A percentile compares a stretch with the other conserved stretches of the same genome.
Evolutionary conservation across 2,113 vertebrate species (phyloP).

Genomic region (Camelus dromedarius): DNA sequence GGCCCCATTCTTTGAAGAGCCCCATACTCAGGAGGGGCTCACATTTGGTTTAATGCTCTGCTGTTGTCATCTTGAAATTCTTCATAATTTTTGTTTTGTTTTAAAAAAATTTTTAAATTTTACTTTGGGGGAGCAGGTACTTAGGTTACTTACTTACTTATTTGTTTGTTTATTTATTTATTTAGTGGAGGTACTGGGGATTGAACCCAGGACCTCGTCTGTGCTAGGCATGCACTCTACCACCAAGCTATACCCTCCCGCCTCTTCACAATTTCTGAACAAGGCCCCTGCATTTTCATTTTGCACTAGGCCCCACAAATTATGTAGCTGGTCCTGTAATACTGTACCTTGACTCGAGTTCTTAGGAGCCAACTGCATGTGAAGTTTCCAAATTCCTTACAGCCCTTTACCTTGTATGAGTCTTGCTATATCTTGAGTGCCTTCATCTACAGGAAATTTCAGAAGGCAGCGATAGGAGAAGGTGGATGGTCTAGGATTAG

Average conservation of each 20-base stretch:
- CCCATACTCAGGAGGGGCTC: not conserved
- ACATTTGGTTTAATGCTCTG: not conserved
- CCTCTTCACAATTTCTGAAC: not conserved
- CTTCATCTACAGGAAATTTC: constrained; percentile 14
- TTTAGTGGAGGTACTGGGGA: no score
- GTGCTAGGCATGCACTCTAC: no score
- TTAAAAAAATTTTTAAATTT: no score
- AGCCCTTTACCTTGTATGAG: not conserved
- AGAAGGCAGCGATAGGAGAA: not conserved
- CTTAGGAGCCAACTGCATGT: not conserved
- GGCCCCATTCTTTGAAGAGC: not conserved
- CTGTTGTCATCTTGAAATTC: not conserved
- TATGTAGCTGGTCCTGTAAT: not conserved
- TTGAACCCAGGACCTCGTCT: no score
- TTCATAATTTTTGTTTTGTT: not conserved
- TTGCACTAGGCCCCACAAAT: not conserved
- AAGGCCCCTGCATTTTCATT: not conserved
- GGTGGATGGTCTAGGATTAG: not conserved
- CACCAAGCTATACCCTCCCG: no score
- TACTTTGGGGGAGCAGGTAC: no score
- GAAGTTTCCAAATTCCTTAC: not conserved
- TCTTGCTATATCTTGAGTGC: not conserved
- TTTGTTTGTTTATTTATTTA: no score
- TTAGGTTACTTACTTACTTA: no score
- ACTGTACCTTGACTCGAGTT: not conserved